Conservation (phyloP, 2,797 vertebrate species). For the Labroides dimidiatus region DNA sequence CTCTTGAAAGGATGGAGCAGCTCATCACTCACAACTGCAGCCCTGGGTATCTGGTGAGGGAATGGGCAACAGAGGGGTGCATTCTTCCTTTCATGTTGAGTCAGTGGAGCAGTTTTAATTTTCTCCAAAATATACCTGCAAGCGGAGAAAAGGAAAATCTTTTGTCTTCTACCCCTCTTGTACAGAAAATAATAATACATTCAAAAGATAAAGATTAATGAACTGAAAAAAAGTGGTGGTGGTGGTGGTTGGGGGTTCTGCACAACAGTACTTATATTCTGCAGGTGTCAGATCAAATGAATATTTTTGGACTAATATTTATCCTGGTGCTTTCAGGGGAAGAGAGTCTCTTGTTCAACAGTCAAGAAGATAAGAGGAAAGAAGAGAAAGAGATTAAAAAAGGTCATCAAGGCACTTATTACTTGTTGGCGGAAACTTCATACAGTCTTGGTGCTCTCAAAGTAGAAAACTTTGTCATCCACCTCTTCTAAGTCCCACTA, state of each 20-base stretch:
- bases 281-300: too few relatives aligned
- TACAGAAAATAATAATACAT: not conserved
- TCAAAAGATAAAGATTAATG: not conserved
- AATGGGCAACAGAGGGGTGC: not conserved
- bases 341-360: slow-evolving; percentile 62
- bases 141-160: not conserved
- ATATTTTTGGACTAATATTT: not conserved
- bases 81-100: not conserved
- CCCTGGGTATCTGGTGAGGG: slow-evolving; percentile 66
- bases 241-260: too few relatives aligned
- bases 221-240: too few relatives aligned
- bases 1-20: slow-evolving; percentile 75
- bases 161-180: too few relatives aligned
- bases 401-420: slow-evolving; percentile 68
- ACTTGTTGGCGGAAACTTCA: slow-evolving; percentile 84
- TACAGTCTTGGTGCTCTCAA: slow-evolving; percentile 52
- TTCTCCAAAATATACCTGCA: not conserved
- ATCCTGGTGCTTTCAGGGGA: slow-evolving; percentile 66
- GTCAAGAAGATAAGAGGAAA: slow-evolving; percentile 64
- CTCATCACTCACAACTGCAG: slow-evolving; percentile 79
- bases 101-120: not conserved
- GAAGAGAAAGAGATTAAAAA: slow-evolving; percentile 70
- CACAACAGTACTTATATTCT: not conserved
- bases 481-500: slow-evolving; percentile 8
- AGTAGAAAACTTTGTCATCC: slow-evolving; percentile 32